A percentile compares a stretch with the other conserved stretches of the same genome.
Evolutionary conservation across 2,888 invertebrate genomes (phyloP).

Genomic region (Tetropium fuscum): DNA sequence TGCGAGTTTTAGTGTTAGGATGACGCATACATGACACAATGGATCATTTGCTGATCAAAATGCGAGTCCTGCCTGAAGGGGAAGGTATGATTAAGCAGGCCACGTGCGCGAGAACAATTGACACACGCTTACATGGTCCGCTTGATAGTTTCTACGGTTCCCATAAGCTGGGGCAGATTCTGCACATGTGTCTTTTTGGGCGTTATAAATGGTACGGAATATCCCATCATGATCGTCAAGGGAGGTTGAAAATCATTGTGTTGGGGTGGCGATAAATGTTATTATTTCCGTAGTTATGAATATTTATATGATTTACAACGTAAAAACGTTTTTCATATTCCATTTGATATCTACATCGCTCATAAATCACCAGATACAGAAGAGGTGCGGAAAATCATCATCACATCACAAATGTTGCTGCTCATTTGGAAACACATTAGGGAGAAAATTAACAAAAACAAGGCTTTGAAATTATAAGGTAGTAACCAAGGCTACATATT

Average conservation of each 20-base stretch:
- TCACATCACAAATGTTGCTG: too few species aligned
- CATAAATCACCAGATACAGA: too few species aligned
- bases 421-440: too few species aligned
- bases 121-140: conserved; percentile 30
- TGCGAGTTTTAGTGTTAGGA: conserved; percentile 16
- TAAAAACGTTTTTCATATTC: too few species aligned
- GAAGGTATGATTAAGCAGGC: conserved; percentile 31
- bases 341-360: too few species aligned
- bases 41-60: conserved; percentile 27
- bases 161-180: conserved; percentile 25
- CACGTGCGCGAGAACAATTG: conserved; percentile 34
- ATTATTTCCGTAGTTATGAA: too few species aligned
- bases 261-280: conserved; percentile 22
- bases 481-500: too few species aligned
- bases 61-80: conserved; percentile 25
- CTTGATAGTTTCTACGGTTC: conserved; percentile 26
- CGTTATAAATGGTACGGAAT: conserved; percentile 21
- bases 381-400: too few species aligned
- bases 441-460: too few species aligned
- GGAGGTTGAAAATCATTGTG: conserved; percentile 16
- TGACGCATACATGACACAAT: conserved; percentile 27
- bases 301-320: too few species aligned
- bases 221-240: conserved; percentile 11
- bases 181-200: conserved; percentile 28
- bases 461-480: too few species aligned